Base-by-base conservation (phyloP, 30 jellyfish, hydroid and myxozoan species). In the Sanderia malayensis region DNA sequence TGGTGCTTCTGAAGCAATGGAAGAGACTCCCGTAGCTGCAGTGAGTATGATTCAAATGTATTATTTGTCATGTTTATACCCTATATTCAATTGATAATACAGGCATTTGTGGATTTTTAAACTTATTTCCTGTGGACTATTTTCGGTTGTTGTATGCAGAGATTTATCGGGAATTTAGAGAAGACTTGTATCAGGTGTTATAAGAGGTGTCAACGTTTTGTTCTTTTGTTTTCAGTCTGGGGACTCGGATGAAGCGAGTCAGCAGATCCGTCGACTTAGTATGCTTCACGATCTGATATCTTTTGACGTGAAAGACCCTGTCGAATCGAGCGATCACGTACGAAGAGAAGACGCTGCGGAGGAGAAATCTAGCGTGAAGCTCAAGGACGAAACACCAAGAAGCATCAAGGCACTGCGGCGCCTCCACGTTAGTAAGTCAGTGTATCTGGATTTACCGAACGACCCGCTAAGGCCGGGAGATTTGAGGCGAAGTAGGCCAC, bases 391-490 rank as follows among this genome's bases (percentile, higher is more conserved):
- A 13, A 78, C 89, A 26, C 82, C 89, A 53, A 61, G 57, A 46
- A 63, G 26, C 30, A 31, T 53, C 57, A 33, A 65, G 58, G 89
- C 70, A 11, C 55, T 78, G 20, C 53, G 89, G 31, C 89, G 89
- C 8, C 33, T 41, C n/a, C 89, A 78, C 19, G 89, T 71, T 19
- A 78, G 89, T 34, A 78, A 78, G 67, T 78, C 89, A 13, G 89
- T 78, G 8, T 78, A 78, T 53, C 59, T 78, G n/a, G 89, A 78
- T n/a, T 30, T 20, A 27, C 80, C 82, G 20, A 73, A 64, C 52
- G 89, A 78, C 66, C 89, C 89, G 19, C 22, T 78, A 17, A 65
- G 53, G 44, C 89, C 89, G 62, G 89, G 89, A 18, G 82, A 78
- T 67, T 33, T 78, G 60, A 78, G 52, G 59, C 89, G 89, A 65